Percentiles rank a stretch among this genome's conserved stretches.
These are phyloP conservation scores for Diuraphis noxia DNA, from an alignment of 1,140 invertebrate genomes.

Conservation along the genomic window DNA sequence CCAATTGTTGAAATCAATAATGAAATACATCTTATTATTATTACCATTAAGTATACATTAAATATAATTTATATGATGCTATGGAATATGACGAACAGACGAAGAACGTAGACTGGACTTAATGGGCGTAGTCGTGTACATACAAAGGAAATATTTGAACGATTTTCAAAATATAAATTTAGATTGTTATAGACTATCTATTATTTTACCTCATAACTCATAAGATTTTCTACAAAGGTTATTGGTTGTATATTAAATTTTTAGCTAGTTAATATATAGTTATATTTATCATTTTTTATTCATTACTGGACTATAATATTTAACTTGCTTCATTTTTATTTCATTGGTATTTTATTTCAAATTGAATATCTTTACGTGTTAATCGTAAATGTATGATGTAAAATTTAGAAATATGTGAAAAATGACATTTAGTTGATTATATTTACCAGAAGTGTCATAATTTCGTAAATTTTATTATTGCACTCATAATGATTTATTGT, in stretches of 20 bases:
- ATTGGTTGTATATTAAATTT: background rate
- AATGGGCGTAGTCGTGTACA: background rate
- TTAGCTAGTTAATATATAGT: background rate
- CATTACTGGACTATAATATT: background rate
- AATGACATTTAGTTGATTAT: background rate
- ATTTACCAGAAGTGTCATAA: background rate
- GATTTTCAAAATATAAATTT: background rate
- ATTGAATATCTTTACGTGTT: background rate
- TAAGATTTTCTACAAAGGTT: background rate
- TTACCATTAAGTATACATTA: too few species aligned
- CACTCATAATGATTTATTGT: background rate
- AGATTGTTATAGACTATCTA: background rate
- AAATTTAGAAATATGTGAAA: background rate
- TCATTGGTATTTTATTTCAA: background rate
- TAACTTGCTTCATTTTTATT: background rate
- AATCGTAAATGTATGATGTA: background rate
- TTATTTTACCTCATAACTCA: background rate
- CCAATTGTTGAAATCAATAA: background rate
- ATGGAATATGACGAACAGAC: background rate
- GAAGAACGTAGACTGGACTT: background rate
- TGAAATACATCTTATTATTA: background rate
- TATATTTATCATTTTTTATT: background rate
- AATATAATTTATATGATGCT: background rate
- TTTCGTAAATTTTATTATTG: background rate
- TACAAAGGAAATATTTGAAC: background rate